Base-by-base conservation (phyloP, 2,888 invertebrate genomes). In the Corbicula japonica region DNA sequence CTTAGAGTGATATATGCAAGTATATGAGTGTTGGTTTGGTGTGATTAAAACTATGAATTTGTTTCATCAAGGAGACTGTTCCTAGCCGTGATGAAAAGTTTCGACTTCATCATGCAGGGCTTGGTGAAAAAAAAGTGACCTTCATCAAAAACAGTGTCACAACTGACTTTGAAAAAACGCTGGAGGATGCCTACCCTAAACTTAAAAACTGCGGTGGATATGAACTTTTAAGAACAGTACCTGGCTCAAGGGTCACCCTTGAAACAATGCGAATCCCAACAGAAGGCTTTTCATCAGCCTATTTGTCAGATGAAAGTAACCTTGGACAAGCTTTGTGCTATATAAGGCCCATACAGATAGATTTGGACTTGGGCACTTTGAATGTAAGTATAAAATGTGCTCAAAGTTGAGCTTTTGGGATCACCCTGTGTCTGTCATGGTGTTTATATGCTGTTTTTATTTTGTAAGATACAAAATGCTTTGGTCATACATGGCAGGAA, bases 291-390 rank as follows among this genome's bases (percentile, higher is more conserved):
- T 32, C 32, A 10, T 41, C 62, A 10, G 26, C 28, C 10, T 54
- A 35, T 63, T 28, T 72, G 35, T 52, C 41, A 26, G 56, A 72
- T 63, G 72, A 72, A 41, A 63, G 72, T 23, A 54, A 28, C 44
- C 28, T 72, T 15, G 63, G 63, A 10, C 72, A 72, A 23, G 54
- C 72, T 1, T 18, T 72, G 18, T 72, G 72, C 34, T 72, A 72
- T 23, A 30, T 54, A 6, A 2, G 56, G 26, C 72, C 72, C 26
- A 72, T 72, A 3, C 63, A 72, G 23, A 61, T 50, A 60, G 60
- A 70, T 50, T 50, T 52, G 18, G 65, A 65, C 34, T n/a, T 44
- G 26, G n/a, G 5, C 48, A 18, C 48, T n/a, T n/a, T 46, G n/a
- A 46, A 15, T 50, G 50, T 26, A 6, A 3, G 6, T 8, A 10